phyloP scores from a whole-genome alignment of 2,113 vertebrate genomes.

The Tragelaphus scriptus region DNA sequence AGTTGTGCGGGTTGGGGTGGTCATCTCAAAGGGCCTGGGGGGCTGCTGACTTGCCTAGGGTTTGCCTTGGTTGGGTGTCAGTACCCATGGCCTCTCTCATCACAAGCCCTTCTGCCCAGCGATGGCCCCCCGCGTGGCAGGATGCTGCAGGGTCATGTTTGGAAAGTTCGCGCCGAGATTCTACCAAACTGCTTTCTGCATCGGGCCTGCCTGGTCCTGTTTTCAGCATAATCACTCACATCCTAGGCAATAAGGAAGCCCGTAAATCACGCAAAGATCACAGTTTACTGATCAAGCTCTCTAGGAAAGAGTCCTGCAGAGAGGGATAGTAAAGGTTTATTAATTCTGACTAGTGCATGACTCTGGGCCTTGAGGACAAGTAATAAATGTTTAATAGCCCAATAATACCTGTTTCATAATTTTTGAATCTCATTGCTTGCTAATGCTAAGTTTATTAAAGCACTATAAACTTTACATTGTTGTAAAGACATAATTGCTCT shows the following conservation, averaged over 20 bases:
- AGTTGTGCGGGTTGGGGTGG: not conserved
- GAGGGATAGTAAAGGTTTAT: conserved; percentile 63
- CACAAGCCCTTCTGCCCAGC: not conserved
- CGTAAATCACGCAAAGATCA: not conserved
- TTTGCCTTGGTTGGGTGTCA: too few species aligned
- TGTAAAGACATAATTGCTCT: conserved; percentile 79
- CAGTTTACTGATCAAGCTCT: conserved; percentile 2
- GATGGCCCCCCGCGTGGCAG: accelerated
- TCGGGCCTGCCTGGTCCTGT: not conserved
- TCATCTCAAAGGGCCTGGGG: accelerated
- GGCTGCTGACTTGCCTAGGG: not conserved
- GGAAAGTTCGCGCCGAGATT: not conserved
- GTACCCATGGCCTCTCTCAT: not conserved
- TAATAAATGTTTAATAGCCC: conserved; percentile 79
- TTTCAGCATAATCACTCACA: not conserved
- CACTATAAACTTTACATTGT: conserved; percentile 79
- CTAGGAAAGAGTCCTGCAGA: conserved; percentile 20
- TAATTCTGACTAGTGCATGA: conserved; percentile 35
- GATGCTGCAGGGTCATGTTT: not conserved
- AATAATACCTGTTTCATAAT: conserved; percentile 82
- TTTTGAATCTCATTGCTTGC: conserved; percentile 74
- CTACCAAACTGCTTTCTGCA: not conserved
- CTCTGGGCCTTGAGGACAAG: conserved; percentile 74
- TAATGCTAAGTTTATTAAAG: conserved; percentile 83
- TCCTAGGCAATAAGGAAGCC: conserved; percentile 3